Base-by-base conservation (phyloP, 2,113 vertebrate species). In the Mustelus asterias region DNA sequence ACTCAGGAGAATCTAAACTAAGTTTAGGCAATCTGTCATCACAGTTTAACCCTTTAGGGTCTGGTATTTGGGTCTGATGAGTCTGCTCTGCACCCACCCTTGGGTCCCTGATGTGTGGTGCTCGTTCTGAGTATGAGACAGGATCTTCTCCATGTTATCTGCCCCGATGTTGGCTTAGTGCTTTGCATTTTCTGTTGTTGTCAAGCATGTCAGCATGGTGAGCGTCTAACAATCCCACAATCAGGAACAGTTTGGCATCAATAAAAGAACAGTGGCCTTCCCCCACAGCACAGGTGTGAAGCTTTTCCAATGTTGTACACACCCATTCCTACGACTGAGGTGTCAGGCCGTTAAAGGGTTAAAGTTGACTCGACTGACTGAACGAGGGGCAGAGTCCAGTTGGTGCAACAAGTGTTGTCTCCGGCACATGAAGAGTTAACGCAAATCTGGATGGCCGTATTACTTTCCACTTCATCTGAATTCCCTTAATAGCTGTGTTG, bases 401-500 rank as follows among this genome's bases (percentile, higher is more conserved):
- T 83, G 78, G 78, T 83, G 14, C n/a, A 41, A 16, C 10, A 0
- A 83, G 78, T 18, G 78, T 83, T 80, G n/a, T 41, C n/a, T 20
- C 60, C 1, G 69, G 94, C 94, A 76, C 26, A 29, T 48, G 2
- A 95, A 29, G 44, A 33, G 94, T 95, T 95, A 95, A 76, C 16
- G 26, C 13, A 48, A 54, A 72, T 72, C 69, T 72, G 67, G 69
- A 72, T 95, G 94, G 41, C 24, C 37, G 26, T 3, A 54, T 33
- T 95, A 95, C 70, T 95, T 93, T 44, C 94, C 94, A 72, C 69
- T 48, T 29, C 89, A 65, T 93, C 94, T 76, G 22, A 95, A 72
- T 95, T 72, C 67, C 94, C 94, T 95, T 70, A 72, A 95, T 95
- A 72, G 69, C 58, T 72, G 67, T 72, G 94, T 72, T 48, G 94